Percentiles rank a stretch among this genome's conserved stretches.
Evolutionary conservation across 2,113 vertebrate genomes (phyloP).

Genomic region (Zeus faber): DNA sequence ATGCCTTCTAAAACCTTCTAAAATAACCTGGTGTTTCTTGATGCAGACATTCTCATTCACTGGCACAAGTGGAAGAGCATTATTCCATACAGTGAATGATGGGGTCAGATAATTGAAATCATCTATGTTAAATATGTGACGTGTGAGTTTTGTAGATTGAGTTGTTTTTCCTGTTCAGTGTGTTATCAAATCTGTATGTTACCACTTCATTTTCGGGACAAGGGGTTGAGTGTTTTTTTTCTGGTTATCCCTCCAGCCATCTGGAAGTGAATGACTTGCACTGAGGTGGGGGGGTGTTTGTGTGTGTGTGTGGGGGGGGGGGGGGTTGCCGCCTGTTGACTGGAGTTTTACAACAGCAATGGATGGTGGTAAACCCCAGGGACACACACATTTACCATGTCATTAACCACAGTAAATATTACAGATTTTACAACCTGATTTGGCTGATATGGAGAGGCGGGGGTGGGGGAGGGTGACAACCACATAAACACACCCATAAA

Average conservation of each 20-base stretch:
- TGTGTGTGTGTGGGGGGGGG: no score
- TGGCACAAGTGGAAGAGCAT: no score
- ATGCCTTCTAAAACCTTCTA: no score
- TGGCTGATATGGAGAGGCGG: not conserved
- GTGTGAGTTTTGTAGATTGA: no score
- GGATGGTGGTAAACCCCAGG: conserved; percentile 41
- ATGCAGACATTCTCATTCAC: no score
- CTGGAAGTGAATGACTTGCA: conserved; percentile 27
- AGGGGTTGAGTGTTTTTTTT: conserved; percentile 8
- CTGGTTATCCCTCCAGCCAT: conserved; percentile 4
- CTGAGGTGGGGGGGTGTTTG: not conserved
- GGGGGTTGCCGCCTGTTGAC: conserved; percentile 19
- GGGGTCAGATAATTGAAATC: no score
- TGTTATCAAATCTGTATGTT: not conserved
- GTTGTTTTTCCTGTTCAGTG: no score
- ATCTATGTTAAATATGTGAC: no score
- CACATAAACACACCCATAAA: not conserved
- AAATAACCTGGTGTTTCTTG: no score
- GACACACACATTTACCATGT: conserved; percentile 54
- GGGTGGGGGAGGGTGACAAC: no score
- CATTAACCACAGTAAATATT: conserved; percentile 54
- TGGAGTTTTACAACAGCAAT: conserved; percentile 34
- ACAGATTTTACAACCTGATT: conserved; percentile 37
- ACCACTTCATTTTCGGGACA: conserved; percentile 16
- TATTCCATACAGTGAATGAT: no score